phyloP scores from a whole-genome alignment of 2,888 invertebrate genomes.

The Automeris io region DNA sequence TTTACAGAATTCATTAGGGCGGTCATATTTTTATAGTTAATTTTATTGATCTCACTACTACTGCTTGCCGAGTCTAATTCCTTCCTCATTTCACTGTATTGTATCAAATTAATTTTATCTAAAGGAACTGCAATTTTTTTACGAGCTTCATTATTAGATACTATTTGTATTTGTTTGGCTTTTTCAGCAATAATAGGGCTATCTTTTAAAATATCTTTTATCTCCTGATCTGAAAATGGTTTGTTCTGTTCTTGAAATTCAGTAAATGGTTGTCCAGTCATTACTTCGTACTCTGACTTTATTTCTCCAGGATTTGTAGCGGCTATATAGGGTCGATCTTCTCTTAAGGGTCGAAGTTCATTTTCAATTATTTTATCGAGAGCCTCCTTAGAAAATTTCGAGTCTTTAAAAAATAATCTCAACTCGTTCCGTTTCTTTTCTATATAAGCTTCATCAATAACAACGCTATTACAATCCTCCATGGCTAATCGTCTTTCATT shows the following conservation, averaged over 20 bases:
- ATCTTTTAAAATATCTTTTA: slow-evolving; percentile 46
- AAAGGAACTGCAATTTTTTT: slow-evolving; percentile 43
- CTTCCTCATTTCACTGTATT: slow-evolving; percentile 39
- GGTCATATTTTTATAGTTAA: slow-evolving; percentile 57
- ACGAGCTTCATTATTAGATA: slow-evolving; percentile 28
- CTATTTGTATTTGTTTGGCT: slow-evolving; percentile 62
- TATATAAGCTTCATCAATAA: slow-evolving; percentile 30
- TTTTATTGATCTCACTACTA: slow-evolving; percentile 36
- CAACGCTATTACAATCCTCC: slow-evolving; percentile 25
- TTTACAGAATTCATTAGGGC: slow-evolving; percentile 42
- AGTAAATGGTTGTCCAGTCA: slow-evolving; percentile 68
- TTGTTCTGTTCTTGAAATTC: slow-evolving; percentile 43
- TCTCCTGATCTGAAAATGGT: slow-evolving; percentile 46
- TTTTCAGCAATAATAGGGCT: slow-evolving; percentile 58
- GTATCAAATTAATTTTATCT: slow-evolving; percentile 43
- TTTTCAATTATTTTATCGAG: slow-evolving; percentile 57
- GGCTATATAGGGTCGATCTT: slow-evolving; percentile 48
- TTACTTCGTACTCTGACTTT: slow-evolving; percentile 61
- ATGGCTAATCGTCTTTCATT: slow-evolving; percentile 15
- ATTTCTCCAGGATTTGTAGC: slow-evolving; percentile 47
- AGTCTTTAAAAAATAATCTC: slow-evolving; percentile 48
- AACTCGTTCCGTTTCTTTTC: slow-evolving; percentile 52
- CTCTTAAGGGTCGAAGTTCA: slow-evolving; percentile 46
- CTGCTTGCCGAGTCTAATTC: slow-evolving; percentile 39
- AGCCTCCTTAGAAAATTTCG: slow-evolving; percentile 41